Conservation (phyloP, 2,888 invertebrate genomes). For the Lepidocyrtinus sp. region DNA sequence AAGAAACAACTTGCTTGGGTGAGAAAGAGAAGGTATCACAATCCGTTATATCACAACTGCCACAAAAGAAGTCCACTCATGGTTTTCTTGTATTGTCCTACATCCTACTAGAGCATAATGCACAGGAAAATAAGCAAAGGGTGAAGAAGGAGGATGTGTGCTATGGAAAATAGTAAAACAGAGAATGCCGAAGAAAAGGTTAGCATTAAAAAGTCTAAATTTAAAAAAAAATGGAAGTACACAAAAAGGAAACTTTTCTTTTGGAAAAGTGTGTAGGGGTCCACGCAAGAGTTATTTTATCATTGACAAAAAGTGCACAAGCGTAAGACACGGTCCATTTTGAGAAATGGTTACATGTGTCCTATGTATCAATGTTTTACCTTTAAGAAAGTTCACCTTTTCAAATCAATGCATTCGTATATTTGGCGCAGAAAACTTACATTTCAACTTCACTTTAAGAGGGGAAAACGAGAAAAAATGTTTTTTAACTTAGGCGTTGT, state of each 20-base stretch:
- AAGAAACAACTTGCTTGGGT: conserved; percentile 25
- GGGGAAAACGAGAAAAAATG: neutral
- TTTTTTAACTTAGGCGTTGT: conserved; percentile 5
- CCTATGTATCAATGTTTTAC: conserved; percentile 26
- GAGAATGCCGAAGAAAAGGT: neutral
- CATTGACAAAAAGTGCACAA: conserved; percentile 11
- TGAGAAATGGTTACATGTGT: conserved; percentile 31
- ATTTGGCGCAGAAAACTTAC: neutral
- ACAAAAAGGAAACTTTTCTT: neutral
- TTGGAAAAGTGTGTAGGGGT: neutral
- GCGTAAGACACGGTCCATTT: conserved; percentile 38
- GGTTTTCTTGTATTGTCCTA: neutral
- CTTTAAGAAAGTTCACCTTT: neutral
- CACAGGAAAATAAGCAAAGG: too few relatives aligned
- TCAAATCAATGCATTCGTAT: conserved; percentile 12
- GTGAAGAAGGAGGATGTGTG: conserved; percentile 14
- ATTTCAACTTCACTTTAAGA: neutral
- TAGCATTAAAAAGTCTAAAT: neutral
- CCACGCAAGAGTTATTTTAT: neutral
- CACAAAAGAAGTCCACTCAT: conserved; percentile 25
- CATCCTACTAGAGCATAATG: neutral
- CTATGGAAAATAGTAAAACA: neutral
- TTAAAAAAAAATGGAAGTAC: conserved; percentile 2
- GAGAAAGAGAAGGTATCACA: conserved; percentile 14
- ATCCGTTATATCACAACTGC: conserved; percentile 21